Evolutionary conservation across 2,888 invertebrate genomes (phyloP).

Genomic region (Harpalus rufipes): DNA sequence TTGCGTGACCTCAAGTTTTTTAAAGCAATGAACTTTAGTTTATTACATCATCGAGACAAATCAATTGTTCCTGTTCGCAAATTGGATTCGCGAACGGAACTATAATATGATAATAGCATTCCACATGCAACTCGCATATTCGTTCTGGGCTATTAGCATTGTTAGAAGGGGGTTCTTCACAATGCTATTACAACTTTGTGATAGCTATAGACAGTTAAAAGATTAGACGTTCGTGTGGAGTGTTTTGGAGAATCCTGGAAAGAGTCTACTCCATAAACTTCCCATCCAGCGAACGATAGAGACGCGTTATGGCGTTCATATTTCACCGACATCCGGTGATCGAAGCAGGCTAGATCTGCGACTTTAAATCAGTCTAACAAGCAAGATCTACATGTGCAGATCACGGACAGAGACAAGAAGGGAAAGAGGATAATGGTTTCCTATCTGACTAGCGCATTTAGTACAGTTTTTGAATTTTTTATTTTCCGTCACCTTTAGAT

Average conservation of each 20-base stretch:
- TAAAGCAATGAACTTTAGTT: conserved; percentile 43
- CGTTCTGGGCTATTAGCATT: conserved; percentile 49
- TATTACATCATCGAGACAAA: conserved; percentile 39
- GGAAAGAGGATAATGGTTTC: not conserved
- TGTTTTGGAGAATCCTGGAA: conserved; percentile 20
- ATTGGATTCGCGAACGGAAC: conserved; percentile 25
- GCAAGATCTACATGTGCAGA: conserved; percentile 13
- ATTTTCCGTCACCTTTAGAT: too few species aligned
- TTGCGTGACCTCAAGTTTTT: not conserved
- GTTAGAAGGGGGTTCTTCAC: not conserved
- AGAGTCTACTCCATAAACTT: conserved; percentile 50
- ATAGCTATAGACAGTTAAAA: not conserved
- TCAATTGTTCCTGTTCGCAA: conserved; percentile 51
- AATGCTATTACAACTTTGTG: not conserved
- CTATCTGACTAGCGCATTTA: not conserved
- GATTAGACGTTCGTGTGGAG: not conserved
- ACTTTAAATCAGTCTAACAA: conserved; percentile 65
- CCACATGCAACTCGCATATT: conserved; percentile 34
- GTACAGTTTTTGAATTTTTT: not conserved
- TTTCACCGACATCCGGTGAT: conserved; percentile 64
- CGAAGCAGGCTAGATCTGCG: conserved; percentile 42
- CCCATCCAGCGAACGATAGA: conserved; percentile 55
- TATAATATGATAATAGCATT: conserved; percentile 42
- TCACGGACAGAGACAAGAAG: not conserved
- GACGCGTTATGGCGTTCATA: conserved; percentile 65